Base-by-base conservation (phyloP, 2,888 invertebrate genomes). In the Synanthedon vespiformis region DNA sequence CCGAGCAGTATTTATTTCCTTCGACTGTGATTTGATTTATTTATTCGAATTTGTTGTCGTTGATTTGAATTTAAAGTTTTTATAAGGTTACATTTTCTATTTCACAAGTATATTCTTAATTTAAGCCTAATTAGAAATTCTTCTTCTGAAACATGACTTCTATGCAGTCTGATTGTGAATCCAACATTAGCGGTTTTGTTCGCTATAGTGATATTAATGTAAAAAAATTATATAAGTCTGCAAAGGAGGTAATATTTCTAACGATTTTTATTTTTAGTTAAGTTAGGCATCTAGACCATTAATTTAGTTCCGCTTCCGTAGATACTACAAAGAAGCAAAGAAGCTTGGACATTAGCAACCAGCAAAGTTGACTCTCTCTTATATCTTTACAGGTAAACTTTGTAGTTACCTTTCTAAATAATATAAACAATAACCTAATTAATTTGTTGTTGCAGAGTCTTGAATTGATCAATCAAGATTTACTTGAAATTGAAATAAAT, bases 101-200 rank as follows among this genome's bases (percentile, higher is more conserved):
- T 22, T 22, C 22, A 4, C 22, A 22, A 22, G 22, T 22, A 5
- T 22, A 22, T 22, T 22, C 22, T 22, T 4, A 34, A 27, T 27
- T 6, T 8, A 27, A 27, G 27, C 18, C 18, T 27, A 8, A 6
- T 2, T 34, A 34, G 34, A 10, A 34, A 34, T 34, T n/a, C 2
- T 34, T 34, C 2, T 10, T 34, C 34, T 34, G 34, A 48, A 64
- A 53, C 55, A 85, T 85, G 83, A 68, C 74, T 58, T 80, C 84
- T 10, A 61, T 71, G 57, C 72, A 70, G 48, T 86, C 86, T 14
- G 86, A 86, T 62, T 66, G 78, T 5, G 87, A 86, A 65, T 86
- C 86, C 4, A 85, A 85, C 61, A 77, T 80, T n/a, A 86, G 85
- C 59, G 80, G 83, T 48, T 86, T 86, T 55, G 72, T 85, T 51